These are phyloP conservation scores for Mizuhopecten yessoensis DNA, from an alignment of 1,140 invertebrate genomes.

Conservation along the genomic window DNA sequence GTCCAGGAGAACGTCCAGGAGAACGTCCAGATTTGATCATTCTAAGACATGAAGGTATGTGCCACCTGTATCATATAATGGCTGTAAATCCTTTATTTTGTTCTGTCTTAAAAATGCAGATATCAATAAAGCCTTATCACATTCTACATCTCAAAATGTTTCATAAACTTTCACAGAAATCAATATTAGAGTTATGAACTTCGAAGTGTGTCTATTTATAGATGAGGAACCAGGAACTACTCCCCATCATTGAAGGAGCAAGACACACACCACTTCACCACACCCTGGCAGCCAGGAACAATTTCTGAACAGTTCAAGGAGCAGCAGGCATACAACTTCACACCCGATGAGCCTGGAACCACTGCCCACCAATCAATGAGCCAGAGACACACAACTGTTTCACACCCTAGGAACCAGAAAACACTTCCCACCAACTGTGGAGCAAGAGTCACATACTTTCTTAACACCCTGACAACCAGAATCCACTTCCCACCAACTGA, in stretches of 20 bases:
- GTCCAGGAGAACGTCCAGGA: no score
- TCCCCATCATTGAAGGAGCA: neutral
- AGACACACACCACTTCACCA: neutral
- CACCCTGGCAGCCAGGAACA: neutral
- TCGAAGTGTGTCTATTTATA: slow-evolving; percentile 8
- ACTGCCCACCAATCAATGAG: neutral
- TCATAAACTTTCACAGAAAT: slow-evolving; percentile 8
- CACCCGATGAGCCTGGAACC: neutral
- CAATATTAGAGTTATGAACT: neutral
- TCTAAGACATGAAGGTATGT: no score
- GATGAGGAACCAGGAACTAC: neutral
- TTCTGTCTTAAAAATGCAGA: no score
- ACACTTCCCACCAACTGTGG: neutral
- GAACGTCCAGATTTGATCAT: no score
- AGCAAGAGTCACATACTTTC: neutral
- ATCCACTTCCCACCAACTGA: neutral
- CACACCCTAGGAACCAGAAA: neutral
- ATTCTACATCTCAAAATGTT: slow-evolving; percentile 12
- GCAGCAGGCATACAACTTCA: neutral
- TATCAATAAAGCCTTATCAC: neutral
- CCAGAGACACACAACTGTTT: neutral
- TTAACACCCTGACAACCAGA: neutral
- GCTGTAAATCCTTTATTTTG: no score
- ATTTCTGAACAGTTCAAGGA: no score
- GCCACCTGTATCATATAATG: no score